Conservation (phyloP, 2,888 invertebrate genomes). For the Parnassius apollo region DNA sequence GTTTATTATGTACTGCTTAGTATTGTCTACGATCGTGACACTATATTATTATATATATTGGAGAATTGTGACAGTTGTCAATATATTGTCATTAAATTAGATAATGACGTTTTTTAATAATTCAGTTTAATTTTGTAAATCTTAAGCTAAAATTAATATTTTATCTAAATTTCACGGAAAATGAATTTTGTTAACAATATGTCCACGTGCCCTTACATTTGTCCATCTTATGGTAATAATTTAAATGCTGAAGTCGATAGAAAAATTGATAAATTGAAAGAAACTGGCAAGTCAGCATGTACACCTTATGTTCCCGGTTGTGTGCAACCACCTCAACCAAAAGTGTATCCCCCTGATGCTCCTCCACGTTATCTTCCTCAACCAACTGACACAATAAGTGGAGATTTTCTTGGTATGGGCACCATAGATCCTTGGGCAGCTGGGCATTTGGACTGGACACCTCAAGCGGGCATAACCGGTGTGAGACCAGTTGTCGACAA, state of each 20-base stretch:
- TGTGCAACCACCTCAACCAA: slow-evolving; percentile 55
- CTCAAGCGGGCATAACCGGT: slow-evolving; percentile 86
- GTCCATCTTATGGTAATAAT: slow-evolving; percentile 39
- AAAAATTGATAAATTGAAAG: slow-evolving; percentile 31
- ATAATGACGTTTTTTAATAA: slow-evolving; percentile 23
- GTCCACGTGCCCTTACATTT: slow-evolving; percentile 58
- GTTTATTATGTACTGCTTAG: too few species aligned
- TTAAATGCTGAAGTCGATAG: slow-evolving; percentile 3
- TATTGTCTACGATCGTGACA: too few species aligned
- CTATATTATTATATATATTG: too few species aligned
- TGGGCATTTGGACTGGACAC: slow-evolving; percentile 88
- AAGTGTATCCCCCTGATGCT: slow-evolving; percentile 53
- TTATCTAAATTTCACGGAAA: slow-evolving; percentile 30
- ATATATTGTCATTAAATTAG: not conserved
- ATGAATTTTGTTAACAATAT: slow-evolving; percentile 40
- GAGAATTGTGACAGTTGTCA: not conserved
- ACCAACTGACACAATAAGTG: slow-evolving; percentile 65
- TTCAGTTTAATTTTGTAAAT: slow-evolving; percentile 12
- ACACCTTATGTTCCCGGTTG: slow-evolving; percentile 58
- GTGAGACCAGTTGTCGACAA: slow-evolving; percentile 89
- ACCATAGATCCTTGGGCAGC: slow-evolving; percentile 87
- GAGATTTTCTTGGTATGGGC: slow-evolving; percentile 66
- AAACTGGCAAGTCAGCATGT: slow-evolving; percentile 35
- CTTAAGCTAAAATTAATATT: slow-evolving; percentile 45
- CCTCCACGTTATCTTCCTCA: slow-evolving; percentile 70